Base-by-base conservation (phyloP, 2,113 vertebrate genomes). In the Helogale parvula region DNA sequence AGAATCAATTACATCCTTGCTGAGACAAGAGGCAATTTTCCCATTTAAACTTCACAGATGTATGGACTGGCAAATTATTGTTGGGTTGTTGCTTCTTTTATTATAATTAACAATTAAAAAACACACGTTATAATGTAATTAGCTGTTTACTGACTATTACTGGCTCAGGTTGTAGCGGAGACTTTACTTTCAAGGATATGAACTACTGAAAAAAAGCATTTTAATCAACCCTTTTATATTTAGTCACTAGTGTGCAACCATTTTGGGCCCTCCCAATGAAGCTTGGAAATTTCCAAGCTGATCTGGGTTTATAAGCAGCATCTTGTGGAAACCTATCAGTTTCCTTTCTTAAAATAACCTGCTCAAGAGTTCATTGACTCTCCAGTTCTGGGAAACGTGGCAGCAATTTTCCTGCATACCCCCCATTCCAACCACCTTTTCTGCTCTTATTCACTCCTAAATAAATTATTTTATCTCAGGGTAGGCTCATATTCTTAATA, bases 71-170 rank as follows among this genome's bases (percentile, higher is more conserved):
- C 92, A 98, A 98, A 98, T 98, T 97, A 98, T 93, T 94, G 85
- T 97, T 90, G 94, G 96, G 69, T 72, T 98, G 91, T 98, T 98
- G 88, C 90, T 97, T 96, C 96, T 97, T 98, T 97, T 98, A 97
- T 98, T 98, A 98, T 98, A 98, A 98, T 98, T 98, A 97, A 93
- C 97, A 98, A 98, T 98, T 87, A 71, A 98, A 98, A 97, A 98
- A 91, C 91, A 87, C 97, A 90, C 54, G 69, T 97, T 98, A 90
- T 94, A 95, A 85, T 84, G 86, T 96, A 98, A 98, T 98, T 98
- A 98, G 97, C 93, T 98, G 97, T 98, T 98, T 98, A 98, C 97
- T 98, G 93, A 97, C 97, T 95, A 76, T 98, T 98, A 93, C 88
- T 98, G 91, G 80, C 47, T 71, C 72, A 94, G 96, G 89, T 76